Base-by-base conservation (phyloP, 1,140 invertebrate genomes). In the Aphaenogaster ashmeadi region DNA sequence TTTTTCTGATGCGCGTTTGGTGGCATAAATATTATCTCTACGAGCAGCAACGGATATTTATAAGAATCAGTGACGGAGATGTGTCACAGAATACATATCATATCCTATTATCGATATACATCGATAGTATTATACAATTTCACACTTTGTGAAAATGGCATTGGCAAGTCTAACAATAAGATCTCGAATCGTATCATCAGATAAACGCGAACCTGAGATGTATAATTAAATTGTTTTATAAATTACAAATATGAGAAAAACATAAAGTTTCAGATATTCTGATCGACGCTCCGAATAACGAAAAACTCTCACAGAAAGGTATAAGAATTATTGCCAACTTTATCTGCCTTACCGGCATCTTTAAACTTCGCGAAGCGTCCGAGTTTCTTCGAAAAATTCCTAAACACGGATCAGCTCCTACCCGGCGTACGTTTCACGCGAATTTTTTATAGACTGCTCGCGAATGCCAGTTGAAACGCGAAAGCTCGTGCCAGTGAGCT, bases 391-490 rank as follows among this genome's bases (percentile, higher is more conserved):
- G 18, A 18, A 58, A 83, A 47, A 56, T 72, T 72, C 21, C 18
- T 33, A 15, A 72, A 72, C 66, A 58, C 41, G 21, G 56, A 56
- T 33, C 21, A 38, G 44, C 50, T 50, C 64, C 38, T 36, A 9
- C 13, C 11, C 11, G 33, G 41, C n/a, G 64, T 67, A 44, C 62
- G 41, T 58, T 72, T 9, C 18, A n/a, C 11, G 15, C 21, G 11
- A 74, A 83, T 83, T 58, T 74, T 83, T 83, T 15, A 74, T 50
- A n/a, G 33, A 60, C 54, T 41, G 9, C 27, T 71, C 47, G 60
- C 27, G 18, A 66, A 38, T 8, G 18, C 4, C n/a, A 66, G 36
- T 33, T 56, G 38, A 41, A 71, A 47, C 8, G 15, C 27, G 27
- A 83, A 60, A 83, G 21, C 54, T 47, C 54, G 41, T 13, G 27